Percentiles rank a stretch among this genome's conserved stretches.
These are phyloP conservation scores for Proteles cristata DNA, from an alignment of 2,113 vertebrate species.

Conservation along the genomic window DNA sequence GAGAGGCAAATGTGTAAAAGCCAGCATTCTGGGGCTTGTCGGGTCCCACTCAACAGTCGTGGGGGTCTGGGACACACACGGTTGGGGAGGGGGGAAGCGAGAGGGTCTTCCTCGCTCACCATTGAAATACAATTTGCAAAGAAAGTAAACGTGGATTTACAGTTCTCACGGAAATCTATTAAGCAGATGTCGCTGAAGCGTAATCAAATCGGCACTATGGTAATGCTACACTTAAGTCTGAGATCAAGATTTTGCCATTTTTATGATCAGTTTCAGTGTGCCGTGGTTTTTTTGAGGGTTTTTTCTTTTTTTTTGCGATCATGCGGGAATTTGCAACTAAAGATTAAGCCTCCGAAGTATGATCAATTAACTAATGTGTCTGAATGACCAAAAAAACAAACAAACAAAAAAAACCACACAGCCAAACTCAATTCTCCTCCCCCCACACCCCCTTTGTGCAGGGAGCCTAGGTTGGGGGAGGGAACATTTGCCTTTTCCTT, in stretches of 20 bases:
- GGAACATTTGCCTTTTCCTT: fast-evolving
- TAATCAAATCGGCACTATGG: neutral
- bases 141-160: neutral
- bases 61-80: neutral
- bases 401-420: neutral
- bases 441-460: fast-evolving
- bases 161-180: constrained; percentile 32
- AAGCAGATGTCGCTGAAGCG: constrained; percentile 17
- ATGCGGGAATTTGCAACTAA: neutral
- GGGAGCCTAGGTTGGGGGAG: neutral
- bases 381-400: constrained; percentile 15
- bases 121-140: neutral
- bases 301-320: neutral
- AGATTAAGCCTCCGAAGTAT: constrained; percentile 39
- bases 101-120: neutral
- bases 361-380: neutral
- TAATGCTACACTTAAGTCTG: neutral
- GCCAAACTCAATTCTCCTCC: neutral
- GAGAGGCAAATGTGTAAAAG: neutral
- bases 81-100: neutral
- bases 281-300: no score
- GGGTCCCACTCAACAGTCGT: neutral
- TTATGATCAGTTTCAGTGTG: neutral
- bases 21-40: fast-evolving
- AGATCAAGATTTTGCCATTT: constrained; percentile 36